Evolutionary conservation across 2,797 vertebrate genomes (phyloP), one percentile per base, ranked within the genome.

Genomic region (Rhinophrynus dorsalis): DNA sequence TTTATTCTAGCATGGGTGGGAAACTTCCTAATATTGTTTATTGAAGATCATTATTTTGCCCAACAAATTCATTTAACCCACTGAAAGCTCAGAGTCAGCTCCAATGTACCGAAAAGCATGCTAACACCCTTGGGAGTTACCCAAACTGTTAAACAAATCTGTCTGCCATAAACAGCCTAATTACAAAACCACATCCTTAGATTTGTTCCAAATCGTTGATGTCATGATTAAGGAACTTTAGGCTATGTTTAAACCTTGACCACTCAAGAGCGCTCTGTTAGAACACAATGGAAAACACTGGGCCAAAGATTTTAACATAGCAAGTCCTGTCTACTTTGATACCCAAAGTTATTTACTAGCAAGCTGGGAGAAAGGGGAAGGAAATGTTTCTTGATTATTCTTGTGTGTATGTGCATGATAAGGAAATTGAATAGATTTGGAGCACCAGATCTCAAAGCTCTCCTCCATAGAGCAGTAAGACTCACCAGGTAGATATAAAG

Each of bases 361-460:
- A 65, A 51, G 18, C n/a, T 56, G 9, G 12, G 15, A 44, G 51
- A 27, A 67, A 45, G 29, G 29, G 20, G 11, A 38, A 47, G 63
- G 63, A 66, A 66, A 67, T 57, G 47, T 51, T 15, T 48, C 12
- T 13, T 51, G 9, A 27, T 9, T 23, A 35, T 20, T 54, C 37
- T 57, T 23, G 13, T 35, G 27, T 57, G 38, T 23, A 32, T 12
- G 48, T 20, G 23, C n/a, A 24, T n/a, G 27, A 56, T 45, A 55
- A 45, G 20, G n/a, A 56, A 56, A 67, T 1, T 17, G 6, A 9
- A n/a, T n/a, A n/a, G n/a, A n/a, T n/a, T n/a, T n/a, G n/a, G n/a
- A n/a, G n/a, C n/a, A n/a, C n/a, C n/a, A n/a, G n/a, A n/a, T n/a
- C n/a, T n/a, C n/a, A n/a, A n/a, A n/a, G n/a, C n/a, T n/a, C n/a